These are phyloP conservation scores for Megalonaias nervosa DNA, from an alignment of 1,140 invertebrate species.

Conservation along the genomic window DNA sequence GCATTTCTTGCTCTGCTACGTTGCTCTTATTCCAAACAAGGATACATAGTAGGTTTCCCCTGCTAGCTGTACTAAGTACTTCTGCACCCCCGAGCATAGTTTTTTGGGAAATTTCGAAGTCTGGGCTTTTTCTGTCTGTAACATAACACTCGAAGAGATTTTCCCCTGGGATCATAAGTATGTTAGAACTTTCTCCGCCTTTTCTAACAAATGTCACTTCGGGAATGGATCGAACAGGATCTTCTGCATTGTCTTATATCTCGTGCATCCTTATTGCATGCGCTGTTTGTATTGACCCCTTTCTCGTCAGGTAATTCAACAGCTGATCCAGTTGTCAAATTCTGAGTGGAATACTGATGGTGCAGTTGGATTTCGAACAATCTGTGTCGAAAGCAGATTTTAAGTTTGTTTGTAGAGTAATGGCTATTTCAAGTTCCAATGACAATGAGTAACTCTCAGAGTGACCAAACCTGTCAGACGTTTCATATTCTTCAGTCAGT, in stretches of 20 bases:
- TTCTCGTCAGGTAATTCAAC: slow-evolving; percentile 31
- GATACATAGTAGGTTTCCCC: slow-evolving; percentile 19
- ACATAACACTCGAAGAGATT: slow-evolving; percentile 35
- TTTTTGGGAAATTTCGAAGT: neutral
- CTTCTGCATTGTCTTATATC: neutral
- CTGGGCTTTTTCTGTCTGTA: slow-evolving; percentile 18
- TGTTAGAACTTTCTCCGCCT: neutral
- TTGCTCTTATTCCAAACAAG: slow-evolving; percentile 10
- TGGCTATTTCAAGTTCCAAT: slow-evolving; percentile 44
- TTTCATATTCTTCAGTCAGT: neutral
- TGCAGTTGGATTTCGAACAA: slow-evolving; percentile 27
- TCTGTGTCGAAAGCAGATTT: slow-evolving; percentile 34
- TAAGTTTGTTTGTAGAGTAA: no score
- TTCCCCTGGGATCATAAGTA: neutral
- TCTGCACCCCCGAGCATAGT: slow-evolving; percentile 10
- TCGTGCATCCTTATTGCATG: slow-evolving; percentile 50
- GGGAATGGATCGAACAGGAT: neutral
- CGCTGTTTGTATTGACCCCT: slow-evolving; percentile 38
- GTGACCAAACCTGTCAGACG: slow-evolving; percentile 38
- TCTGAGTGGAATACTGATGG: slow-evolving; percentile 44
- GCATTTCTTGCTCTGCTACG: slow-evolving; percentile 13
- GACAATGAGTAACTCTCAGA: slow-evolving; percentile 40
- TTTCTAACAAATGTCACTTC: neutral
- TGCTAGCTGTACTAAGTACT: neutral
- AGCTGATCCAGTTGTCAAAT: slow-evolving; percentile 53